Percentiles rank a stretch among this genome's conserved stretches.
These are phyloP conservation scores for Austrofundulus limnaeus DNA, from an alignment of 2,113 vertebrate genomes.

Conservation along the genomic window DNA sequence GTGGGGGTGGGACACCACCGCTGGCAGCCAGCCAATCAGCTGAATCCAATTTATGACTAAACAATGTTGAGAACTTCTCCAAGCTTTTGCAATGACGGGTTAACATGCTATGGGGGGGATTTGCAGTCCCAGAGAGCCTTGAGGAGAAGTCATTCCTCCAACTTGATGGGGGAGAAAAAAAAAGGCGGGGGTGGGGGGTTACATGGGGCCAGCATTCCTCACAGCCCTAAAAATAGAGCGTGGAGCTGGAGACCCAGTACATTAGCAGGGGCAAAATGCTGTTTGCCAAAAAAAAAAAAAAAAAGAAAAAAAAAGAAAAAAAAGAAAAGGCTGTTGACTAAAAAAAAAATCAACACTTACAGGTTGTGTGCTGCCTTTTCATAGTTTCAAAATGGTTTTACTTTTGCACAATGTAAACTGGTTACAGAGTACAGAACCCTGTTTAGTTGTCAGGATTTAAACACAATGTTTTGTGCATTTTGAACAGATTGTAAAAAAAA, in stretches of 20 bases:
- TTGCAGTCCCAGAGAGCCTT: constrained; percentile 53
- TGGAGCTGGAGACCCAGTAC: constrained; percentile 32
- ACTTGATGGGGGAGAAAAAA: constrained; percentile 6
- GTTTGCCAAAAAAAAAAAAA: constrained; percentile 47
- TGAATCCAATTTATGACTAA: constrained; percentile 71
- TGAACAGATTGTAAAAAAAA: too few relatives aligned
- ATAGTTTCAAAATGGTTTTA: background rate
- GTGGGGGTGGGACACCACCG: constrained; percentile 41
- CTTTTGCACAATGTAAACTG: background rate
- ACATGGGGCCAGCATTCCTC: constrained; percentile 60
- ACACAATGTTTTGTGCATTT: too few relatives aligned
- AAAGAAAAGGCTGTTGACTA: background rate
- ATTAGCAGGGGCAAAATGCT: constrained; percentile 32
- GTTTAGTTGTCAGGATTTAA: too few relatives aligned
- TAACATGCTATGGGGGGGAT: constrained; percentile 68
- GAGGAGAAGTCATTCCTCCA: constrained; percentile 48
- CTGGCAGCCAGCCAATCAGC: constrained; percentile 78
- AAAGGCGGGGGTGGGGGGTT: background rate
- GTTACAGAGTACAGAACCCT: background rate
- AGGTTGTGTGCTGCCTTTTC: constrained; percentile 3
- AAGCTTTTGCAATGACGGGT: constrained; percentile 54
- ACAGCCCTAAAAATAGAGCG: constrained; percentile 67
- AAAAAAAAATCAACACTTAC: background rate
- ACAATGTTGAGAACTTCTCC: constrained; percentile 61
- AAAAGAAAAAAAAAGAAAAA: too few relatives aligned